A percentile compares a stretch with the other conserved stretches of the same genome.
Conservation (phyloP, 2,113 vertebrate species). For the Callipepla squamata region DNA sequence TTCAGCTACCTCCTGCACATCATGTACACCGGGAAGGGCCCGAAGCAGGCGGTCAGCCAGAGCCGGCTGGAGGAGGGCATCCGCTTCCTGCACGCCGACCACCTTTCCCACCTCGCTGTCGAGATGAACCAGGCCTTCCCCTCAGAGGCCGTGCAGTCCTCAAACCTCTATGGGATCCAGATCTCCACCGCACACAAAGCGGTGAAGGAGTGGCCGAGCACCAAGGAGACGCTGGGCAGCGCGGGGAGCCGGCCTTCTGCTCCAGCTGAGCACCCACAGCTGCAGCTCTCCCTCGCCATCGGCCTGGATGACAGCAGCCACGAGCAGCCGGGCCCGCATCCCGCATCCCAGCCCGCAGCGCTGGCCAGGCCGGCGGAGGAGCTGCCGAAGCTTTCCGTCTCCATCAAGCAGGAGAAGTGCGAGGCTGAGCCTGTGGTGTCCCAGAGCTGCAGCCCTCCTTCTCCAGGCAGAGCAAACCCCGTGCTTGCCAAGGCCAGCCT, state of each 20-base stretch:
- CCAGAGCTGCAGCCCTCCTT: conserved; percentile 70
- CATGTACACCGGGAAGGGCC: conserved; percentile 96
- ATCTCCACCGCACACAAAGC: conserved; percentile 90
- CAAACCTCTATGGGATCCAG: conserved; percentile 97
- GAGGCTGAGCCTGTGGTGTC: conserved; percentile 80
- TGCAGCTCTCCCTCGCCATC: conserved; percentile 85
- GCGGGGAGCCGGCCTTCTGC: conserved; percentile 66
- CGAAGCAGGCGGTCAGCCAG: conserved; percentile 91
- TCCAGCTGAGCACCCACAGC: conserved; percentile 78
- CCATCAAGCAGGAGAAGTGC: conserved; percentile 89
- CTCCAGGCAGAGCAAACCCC: conserved; percentile 70
- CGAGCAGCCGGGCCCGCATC: conserved; percentile 74
- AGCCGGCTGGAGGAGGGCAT: conserved; percentile 93
- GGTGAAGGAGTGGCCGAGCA: conserved; percentile 78
- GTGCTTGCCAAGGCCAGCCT: conserved; percentile 77
- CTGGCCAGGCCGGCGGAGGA: conserved; percentile 81
- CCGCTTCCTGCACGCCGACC: conserved; percentile 94
- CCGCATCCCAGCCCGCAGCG: conserved; percentile 51
- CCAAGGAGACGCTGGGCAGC: conserved; percentile 74
- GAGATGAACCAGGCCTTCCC: conserved; percentile 80
- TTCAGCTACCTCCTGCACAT: conserved; percentile 98
- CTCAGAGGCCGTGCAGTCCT: conserved; percentile 86
- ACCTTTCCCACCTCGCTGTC: conserved; percentile 85
- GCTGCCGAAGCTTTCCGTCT: conserved; percentile 73
- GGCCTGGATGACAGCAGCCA: conserved; percentile 83